A percentile compares a stretch with the other conserved stretches of the same genome.
phyloP scores from a whole-genome alignment of 2,797 vertebrate species.

The Microctenopoma steveboyesi region DNA sequence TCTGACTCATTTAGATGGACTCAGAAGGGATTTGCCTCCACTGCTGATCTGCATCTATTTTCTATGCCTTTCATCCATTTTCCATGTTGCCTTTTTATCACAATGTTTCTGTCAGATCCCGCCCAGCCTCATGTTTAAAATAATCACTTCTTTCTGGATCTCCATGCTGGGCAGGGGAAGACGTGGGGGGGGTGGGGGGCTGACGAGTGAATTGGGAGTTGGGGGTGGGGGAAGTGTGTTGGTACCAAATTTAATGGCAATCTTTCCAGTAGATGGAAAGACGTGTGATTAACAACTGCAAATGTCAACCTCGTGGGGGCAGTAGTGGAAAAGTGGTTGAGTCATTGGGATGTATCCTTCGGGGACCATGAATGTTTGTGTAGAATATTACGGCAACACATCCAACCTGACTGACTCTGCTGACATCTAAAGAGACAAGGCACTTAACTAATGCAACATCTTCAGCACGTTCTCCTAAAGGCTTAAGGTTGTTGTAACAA shows the following conservation, averaged over 20 bases:
- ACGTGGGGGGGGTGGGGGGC: background rate
- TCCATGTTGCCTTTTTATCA: slow-evolving; percentile 70
- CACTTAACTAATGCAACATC: background rate
- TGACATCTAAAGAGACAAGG: background rate
- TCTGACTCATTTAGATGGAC: slow-evolving; percentile 74
- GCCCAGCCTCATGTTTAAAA: slow-evolving; percentile 89
- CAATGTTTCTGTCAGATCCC: slow-evolving; percentile 70
- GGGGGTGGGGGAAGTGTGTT: background rate
- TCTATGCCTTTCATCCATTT: slow-evolving; percentile 75
- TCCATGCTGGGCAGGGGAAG: slow-evolving; percentile 66
- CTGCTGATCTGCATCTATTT: slow-evolving; percentile 78
- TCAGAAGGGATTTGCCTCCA: slow-evolving; percentile 71
- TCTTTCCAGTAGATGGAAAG: background rate
- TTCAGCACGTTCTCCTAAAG: background rate
- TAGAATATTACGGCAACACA: background rate
- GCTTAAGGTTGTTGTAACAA: background rate
- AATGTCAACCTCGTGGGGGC: background rate
- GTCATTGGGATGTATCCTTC: slow-evolving; percentile 8
- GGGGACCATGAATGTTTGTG: slow-evolving; percentile 2
- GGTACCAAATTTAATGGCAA: background rate
- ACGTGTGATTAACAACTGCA: background rate
- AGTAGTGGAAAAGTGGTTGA: background rate
- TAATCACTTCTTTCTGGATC: slow-evolving; percentile 90
- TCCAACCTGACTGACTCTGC: background rate
- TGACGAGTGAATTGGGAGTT: slow-evolving; percentile 58